Conservation (phyloP, 1,140 invertebrate genomes). For the Nymphalis io region DNA sequence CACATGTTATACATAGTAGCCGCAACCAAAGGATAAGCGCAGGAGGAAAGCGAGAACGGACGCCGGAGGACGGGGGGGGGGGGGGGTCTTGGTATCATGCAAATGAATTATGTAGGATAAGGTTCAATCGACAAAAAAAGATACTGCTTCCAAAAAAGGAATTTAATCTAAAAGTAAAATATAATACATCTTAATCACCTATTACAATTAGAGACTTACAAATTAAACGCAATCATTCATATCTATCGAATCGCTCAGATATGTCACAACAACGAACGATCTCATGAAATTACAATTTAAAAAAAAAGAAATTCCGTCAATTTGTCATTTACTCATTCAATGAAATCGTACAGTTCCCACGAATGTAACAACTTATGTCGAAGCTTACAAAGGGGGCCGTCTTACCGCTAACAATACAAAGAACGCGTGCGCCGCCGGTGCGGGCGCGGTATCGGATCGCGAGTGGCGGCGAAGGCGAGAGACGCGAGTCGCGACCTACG, state of each 20-base stretch:
- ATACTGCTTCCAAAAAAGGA: conserved; percentile 42
- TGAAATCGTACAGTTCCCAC: conserved; percentile 7
- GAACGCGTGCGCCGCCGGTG: neutral
- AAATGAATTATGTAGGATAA: conserved; percentile 9
- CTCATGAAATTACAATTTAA: conserved; percentile 20
- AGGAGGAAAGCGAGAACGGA: conserved; percentile 12
- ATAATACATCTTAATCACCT: conserved; percentile 51
- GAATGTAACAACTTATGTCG: neutral
- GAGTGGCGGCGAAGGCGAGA: neutral
- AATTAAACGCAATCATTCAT: conserved; percentile 34
- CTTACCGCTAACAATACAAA: conserved; percentile 5
- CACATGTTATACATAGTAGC: conserved; percentile 33
- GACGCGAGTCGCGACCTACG: conserved; percentile 20
- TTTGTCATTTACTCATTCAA: conserved; percentile 20
- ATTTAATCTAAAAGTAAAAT: conserved; percentile 54
- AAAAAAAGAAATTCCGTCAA: conserved; percentile 17
- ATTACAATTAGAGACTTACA: conserved; percentile 41
- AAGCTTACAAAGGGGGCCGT: conserved; percentile 5
- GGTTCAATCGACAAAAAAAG: conserved; percentile 30
- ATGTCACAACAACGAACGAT: conserved; percentile 33
- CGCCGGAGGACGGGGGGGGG: conserved; percentile 17
- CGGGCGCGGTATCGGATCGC: neutral
- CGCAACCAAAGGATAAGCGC: conserved; percentile 30
- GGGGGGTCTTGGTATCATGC: too few relatives aligned
- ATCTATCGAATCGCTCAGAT: conserved; percentile 29